Base-by-base conservation (phyloP, 2,888 invertebrate genomes). In the Nomada ruficornis region DNA sequence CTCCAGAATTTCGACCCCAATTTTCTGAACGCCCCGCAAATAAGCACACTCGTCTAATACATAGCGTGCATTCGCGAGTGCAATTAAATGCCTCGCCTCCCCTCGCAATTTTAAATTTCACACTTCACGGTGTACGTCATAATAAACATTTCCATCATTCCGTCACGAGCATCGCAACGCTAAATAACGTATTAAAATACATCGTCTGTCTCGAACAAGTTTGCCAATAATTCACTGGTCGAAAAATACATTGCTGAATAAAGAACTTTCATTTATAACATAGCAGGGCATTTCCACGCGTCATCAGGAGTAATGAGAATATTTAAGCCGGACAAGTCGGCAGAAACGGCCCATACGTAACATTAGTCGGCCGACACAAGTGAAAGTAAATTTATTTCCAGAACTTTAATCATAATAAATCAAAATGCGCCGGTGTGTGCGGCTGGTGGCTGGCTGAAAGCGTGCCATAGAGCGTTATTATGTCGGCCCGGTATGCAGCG, bases 401-500 rank as follows among this genome's bases (percentile, higher is more conserved):
- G 55, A 62, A 52, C n/a, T 67, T 67, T 75, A 57, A 62, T 54
- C 54, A 60, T 62, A 55, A 62, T 76, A 76, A 69, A 68, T 74
- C 71, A 71, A 59, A 70, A 60, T 18, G 47, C 13, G 36, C 36
- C 29, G 3, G 55, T 15, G 64, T 64, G 77, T 11, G 18, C 13
- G 13, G 42, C 13, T 23, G 9, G 55, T 67, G 29, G 18, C 20
- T 7, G 57, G 47, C 13, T 59, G 54, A 63, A 52, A 76, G 55
- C 64, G 63, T 20, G 55, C 54, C 64, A 64, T 65, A 82, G 82
- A 69, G 72, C 59, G 77, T 65, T 82, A 72, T 81, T 82, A 82
- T 36, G 50, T 64, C 73, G 71, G 60, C 63, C 26, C 52, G 50
- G 69, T 77, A 62, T 73, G 82, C 72, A 59, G 54, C 13, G 62